Conservation (phyloP, 2,888 invertebrate genomes). For the Coecobrya sp. region DNA sequence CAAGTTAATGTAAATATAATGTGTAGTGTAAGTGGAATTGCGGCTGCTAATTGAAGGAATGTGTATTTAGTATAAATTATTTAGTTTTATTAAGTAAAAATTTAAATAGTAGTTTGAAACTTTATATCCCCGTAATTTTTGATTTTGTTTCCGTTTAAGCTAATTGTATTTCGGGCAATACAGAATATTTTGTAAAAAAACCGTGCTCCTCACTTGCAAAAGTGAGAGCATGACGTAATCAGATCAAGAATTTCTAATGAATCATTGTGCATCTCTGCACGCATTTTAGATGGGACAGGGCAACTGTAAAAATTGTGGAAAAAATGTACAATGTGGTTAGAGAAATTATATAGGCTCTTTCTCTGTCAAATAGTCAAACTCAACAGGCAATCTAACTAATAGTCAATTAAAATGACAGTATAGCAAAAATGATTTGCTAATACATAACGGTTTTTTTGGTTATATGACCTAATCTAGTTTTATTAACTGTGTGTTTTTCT, state of each 20-base stretch:
- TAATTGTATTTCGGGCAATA: not conserved
- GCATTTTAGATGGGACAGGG: not conserved
- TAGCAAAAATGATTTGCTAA: not conserved
- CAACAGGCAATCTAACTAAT: not conserved
- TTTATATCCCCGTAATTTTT: not conserved
- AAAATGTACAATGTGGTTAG: not conserved
- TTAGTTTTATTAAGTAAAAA: too few relatives aligned
- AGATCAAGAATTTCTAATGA: not conserved
- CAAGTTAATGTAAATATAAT: not conserved
- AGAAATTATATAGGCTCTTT: not conserved
- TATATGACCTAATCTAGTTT: too few relatives aligned
- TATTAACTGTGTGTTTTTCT: not conserved
- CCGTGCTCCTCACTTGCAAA: too few relatives aligned
- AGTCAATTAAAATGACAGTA: not conserved
- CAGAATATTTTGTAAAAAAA: too few relatives aligned
- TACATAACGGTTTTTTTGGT: not conserved
- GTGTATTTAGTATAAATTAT: not conserved
- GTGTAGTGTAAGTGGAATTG: not conserved
- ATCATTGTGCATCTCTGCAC: not conserved
- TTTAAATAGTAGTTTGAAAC: not conserved
- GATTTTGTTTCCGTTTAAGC: not conserved
- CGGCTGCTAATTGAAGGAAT: not conserved
- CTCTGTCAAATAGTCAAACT: constrained; percentile 1
- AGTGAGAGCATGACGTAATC: not conserved
- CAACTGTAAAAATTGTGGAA: not conserved